Conservation (phyloP, 2,888 invertebrate species). For the Heliconius erato region DNA sequence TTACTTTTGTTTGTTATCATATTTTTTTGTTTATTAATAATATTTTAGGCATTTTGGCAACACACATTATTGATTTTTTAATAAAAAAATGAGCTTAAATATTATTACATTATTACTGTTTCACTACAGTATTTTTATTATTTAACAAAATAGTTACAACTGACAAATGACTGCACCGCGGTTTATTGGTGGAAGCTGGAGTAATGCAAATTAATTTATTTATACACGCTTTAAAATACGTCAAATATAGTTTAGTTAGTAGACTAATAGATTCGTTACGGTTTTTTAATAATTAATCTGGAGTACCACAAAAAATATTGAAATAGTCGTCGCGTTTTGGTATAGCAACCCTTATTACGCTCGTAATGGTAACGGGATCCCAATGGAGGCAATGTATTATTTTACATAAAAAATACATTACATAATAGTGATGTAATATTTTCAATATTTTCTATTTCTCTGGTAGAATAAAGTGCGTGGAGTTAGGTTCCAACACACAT, state of each 20-base stretch:
- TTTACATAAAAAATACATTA: too few relatives aligned
- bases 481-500: too few relatives aligned
- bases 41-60: background rate
- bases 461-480: too few relatives aligned
- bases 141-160: background rate
- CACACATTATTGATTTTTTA: background rate
- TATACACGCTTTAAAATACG: background rate
- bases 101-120: background rate
- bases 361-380: too few relatives aligned
- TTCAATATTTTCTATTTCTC: too few relatives aligned
- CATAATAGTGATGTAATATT: too few relatives aligned
- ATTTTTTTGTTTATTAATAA: background rate
- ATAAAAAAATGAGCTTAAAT: background rate
- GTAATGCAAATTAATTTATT: conserved; percentile 2
- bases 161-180: conserved; percentile 5
- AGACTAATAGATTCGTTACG: background rate
- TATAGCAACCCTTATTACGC: too few relatives aligned
- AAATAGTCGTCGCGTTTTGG: background rate
- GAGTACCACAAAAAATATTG: background rate
- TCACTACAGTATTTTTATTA: background rate
- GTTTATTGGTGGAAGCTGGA: conserved; percentile 1
- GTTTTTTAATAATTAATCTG: background rate
- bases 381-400: too few relatives aligned
- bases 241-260: background rate
- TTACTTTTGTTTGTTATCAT: conserved; percentile 19